These are phyloP conservation scores for Phenganax stokvisi DNA, from an alignment of 92 coral and sea anemone genomes.

Conservation along the genomic window DNA sequence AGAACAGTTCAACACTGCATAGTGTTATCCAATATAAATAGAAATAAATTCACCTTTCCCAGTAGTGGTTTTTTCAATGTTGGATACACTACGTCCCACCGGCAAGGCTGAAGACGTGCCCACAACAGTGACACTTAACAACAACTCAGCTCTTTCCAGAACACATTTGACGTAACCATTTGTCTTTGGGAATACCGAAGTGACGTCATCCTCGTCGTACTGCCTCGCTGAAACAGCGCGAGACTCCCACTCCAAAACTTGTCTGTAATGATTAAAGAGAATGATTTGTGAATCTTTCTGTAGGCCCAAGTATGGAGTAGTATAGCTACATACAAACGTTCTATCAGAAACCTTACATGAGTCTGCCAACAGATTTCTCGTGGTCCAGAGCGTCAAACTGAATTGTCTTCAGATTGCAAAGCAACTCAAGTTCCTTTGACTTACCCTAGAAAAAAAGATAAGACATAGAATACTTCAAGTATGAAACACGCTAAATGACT, in stretches of 20 bases:
- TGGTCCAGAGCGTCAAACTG: slow-evolving; percentile 83
- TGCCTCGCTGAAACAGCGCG: slow-evolving; percentile 22
- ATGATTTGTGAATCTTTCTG: background rate
- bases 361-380: slow-evolving; percentile 80
- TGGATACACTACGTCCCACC: slow-evolving; percentile 23
- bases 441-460: slow-evolving; percentile 56
- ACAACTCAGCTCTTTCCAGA: slow-evolving; percentile 72
- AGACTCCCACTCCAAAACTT: slow-evolving; percentile 63
- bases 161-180: slow-evolving; percentile 69
- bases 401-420: slow-evolving; percentile 69
- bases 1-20: background rate
- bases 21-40: background rate
- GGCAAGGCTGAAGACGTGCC: slow-evolving; percentile 16
- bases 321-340: too few species aligned
- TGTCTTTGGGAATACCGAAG: slow-evolving; percentile 67
- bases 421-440: slow-evolving; percentile 81
- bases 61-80: slow-evolving; percentile 20
- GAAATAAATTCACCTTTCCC: slow-evolving; percentile 3
- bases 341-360: slow-evolving; percentile 57
- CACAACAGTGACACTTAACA: slow-evolving; percentile 73
- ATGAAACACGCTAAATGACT: background rate
- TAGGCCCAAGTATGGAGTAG: too few species aligned
- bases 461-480: background rate
- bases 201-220: slow-evolving; percentile 41
- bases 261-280: slow-evolving; percentile 40